Evolutionary conservation across 2,888 invertebrate genomes (phyloP), one percentile per base, ranked within the genome.

Genomic region (Mystacides longicornis): DNA sequence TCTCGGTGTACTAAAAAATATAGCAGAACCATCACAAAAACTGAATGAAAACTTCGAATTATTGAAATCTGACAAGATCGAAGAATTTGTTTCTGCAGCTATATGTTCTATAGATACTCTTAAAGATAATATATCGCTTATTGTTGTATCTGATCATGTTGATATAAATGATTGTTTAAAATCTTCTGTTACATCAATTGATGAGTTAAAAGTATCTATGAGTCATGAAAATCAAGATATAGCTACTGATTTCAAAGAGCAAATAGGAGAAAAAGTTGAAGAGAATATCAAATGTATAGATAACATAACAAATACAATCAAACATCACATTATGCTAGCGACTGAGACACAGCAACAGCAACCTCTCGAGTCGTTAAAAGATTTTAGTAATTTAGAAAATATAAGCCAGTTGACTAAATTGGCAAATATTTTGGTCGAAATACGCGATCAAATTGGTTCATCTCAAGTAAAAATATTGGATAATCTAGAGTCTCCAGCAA

Each of bases 11-110:
- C 64, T 80, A 14, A 77, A 79, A 58, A 75, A 71, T 61, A 64
- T 80, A 1, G 72, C 75, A 27, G 73, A 74, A 43, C 79, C 80
- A 0, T 66, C 81, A 7, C 78, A 79, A 62, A 74, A 73, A 60
- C 62, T 75, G 0, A 74, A 75, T 59, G 71, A 72, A 55, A 73
- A 71, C 51, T 66, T 75, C 22, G 65, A 71, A 1, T 69, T 72
- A 62, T 71, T 69, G 2, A 71, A 73, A 55, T 68, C 70, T 33
- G 69, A 71, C 54, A 68, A 71, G 0, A 65, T 68, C 16, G 66
- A 71, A 0, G 69, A 71, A 0, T 71, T 72, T 1, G 55, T 73
- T 11, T 66, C 67, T 11, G 69, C 70, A 51, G 57, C 74, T 1
- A 66, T 70, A 11, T 70, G 70, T 51, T 72, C 74, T 0, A 60